phyloP scores from a whole-genome alignment of 2,888 invertebrate species.

The Formica aserva region DNA sequence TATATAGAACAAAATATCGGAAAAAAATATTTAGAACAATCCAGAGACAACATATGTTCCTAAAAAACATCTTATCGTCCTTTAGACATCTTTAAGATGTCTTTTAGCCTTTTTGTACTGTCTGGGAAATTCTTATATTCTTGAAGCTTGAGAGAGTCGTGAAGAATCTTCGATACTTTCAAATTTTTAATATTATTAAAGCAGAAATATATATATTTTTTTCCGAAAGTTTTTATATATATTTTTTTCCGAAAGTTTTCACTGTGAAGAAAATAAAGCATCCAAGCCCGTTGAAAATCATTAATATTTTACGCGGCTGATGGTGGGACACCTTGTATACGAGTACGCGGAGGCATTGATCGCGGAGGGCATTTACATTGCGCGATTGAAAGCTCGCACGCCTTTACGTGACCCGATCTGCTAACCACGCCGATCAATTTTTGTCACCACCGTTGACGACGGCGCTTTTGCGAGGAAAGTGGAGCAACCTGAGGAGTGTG shows the following conservation, averaged over 20 bases:
- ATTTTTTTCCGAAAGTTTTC: not conserved
- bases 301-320: conserved; percentile 22
- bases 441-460: conserved; percentile 33
- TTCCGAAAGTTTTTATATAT: not conserved
- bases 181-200: not conserved
- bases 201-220: not conserved
- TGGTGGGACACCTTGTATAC: conserved; percentile 45
- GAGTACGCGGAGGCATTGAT: conserved; percentile 60
- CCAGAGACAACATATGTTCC: too few species aligned
- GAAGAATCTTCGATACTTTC: not conserved
- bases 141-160: not conserved
- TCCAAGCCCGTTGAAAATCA: conserved; percentile 13
- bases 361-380: conserved; percentile 62
- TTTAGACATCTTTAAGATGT: too few species aligned
- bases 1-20: not conserved
- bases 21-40: not conserved
- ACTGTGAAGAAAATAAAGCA: not conserved
- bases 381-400: conserved; percentile 57
- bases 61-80: too few species aligned
- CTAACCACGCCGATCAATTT: conserved; percentile 60
- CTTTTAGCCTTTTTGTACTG: too few species aligned
- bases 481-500: conserved; percentile 44
- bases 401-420: conserved; percentile 64
- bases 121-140: not conserved
- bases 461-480: conserved; percentile 35